Evolutionary conservation across 1,140 invertebrate genomes (phyloP).

Genomic region (Dufourea novaeangliae): DNA sequence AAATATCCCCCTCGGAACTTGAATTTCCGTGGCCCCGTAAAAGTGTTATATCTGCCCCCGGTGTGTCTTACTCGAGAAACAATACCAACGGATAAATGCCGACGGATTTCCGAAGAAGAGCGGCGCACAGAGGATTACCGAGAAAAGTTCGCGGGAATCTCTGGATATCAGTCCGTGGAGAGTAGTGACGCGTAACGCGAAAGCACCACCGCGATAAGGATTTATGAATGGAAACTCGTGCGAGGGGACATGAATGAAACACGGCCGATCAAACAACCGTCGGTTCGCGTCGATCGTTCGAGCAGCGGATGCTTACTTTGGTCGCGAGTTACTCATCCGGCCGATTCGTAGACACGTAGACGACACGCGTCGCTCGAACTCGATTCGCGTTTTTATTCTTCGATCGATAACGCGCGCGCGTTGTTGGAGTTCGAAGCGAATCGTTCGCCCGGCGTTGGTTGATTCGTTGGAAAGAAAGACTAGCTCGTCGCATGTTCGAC

Average conservation of each 20-base stretch:
- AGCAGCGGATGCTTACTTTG: slow-evolving; percentile 56
- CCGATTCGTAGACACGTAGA: slow-evolving; percentile 11
- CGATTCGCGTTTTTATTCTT: background rate
- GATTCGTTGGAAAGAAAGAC: too few species aligned
- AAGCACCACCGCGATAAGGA: background rate
- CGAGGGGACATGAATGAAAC: slow-evolving; percentile 54
- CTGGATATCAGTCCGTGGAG: too few species aligned
- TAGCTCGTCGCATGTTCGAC: too few species aligned
- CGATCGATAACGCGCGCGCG: slow-evolving; percentile 25
- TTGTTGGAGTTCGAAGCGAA: background rate
- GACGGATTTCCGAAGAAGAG: too few species aligned
- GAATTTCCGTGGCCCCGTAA: background rate
- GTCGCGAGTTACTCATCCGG: slow-evolving; percentile 31
- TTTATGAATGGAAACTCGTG: slow-evolving; percentile 52
- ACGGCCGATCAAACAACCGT: slow-evolving; percentile 53
- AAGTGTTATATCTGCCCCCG: too few species aligned
- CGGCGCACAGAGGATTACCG: too few species aligned
- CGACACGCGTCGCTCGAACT: background rate
- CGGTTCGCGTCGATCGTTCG: slow-evolving; percentile 37
- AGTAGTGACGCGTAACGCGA: background rate
- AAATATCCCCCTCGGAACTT: background rate
- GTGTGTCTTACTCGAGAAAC: too few species aligned
- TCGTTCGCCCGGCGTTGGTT: too few species aligned
- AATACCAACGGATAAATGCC: too few species aligned
- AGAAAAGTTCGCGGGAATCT: background rate